phyloP scores from a whole-genome alignment of 2,888 invertebrate species.

The Torymus auratus region DNA sequence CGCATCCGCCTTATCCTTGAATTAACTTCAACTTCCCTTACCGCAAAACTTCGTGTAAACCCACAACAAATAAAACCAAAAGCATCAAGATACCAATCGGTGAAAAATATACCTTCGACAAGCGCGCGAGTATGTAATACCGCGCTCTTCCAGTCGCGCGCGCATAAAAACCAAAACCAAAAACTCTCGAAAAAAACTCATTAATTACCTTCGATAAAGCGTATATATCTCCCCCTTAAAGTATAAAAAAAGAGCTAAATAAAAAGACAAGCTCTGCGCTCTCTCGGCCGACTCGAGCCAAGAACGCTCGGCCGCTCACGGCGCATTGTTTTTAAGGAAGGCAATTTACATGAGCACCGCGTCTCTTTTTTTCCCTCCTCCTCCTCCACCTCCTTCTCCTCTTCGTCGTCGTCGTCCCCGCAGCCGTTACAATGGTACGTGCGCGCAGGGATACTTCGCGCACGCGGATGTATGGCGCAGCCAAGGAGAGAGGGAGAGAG shows the following conservation, averaged over 20 bases:
- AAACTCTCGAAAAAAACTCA: constrained; percentile 40
- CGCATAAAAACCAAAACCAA: no score
- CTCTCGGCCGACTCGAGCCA: background rate
- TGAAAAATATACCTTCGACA: no score
- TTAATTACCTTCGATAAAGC: constrained; percentile 64
- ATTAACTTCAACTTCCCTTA: no score
- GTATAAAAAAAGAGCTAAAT: background rate
- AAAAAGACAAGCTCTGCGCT: no score
- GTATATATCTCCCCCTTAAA: background rate
- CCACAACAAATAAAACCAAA: no score
- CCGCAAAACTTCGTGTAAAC: no score
- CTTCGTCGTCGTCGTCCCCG: constrained; percentile 8
- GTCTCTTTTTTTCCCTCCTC: constrained; percentile 56
- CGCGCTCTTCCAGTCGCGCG: no score
- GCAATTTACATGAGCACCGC: constrained; percentile 67
- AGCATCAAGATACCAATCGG: no score
- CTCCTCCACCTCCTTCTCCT: background rate
- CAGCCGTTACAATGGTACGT: constrained; percentile 28
- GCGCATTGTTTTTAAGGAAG: constrained; percentile 65
- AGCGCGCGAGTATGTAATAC: no score
- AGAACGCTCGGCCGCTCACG: constrained; percentile 1
- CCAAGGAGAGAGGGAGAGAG: constrained; percentile 59
- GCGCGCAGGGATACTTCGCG: constrained; percentile 30
- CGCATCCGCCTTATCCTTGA: no score
- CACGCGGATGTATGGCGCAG: background rate